A percentile compares a stretch with the other conserved stretches of the same genome.
Evolutionary conservation across 2,797 vertebrate genomes (phyloP).

Genomic region (Microtus obscurus): DNA sequence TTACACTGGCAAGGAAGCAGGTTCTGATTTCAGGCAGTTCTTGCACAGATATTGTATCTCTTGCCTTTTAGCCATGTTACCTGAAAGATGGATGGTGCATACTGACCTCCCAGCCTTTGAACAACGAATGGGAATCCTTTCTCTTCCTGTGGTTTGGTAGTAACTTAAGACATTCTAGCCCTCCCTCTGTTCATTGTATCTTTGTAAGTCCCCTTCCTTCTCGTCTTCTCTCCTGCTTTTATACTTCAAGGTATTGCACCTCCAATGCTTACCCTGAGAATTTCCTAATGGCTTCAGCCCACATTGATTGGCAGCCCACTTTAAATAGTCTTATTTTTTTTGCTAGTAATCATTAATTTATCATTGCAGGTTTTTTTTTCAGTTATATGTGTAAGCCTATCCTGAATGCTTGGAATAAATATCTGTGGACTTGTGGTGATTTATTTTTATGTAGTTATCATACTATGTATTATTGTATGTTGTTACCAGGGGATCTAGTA

Average conservation of each 20-base stretch:
- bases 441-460: constrained; percentile 21
- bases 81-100: not conserved
- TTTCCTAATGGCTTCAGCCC: not conserved
- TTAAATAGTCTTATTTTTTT: constrained; percentile 26
- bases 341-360: constrained; percentile 27
- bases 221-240: not conserved
- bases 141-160: not conserved
- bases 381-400: not conserved
- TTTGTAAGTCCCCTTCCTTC: not conserved
- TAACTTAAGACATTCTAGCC: not conserved
- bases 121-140: not conserved
- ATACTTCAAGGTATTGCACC: not conserved
- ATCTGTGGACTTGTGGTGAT: not conserved
- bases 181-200: not conserved
- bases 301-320: not conserved
- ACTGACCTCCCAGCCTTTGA: not conserved
- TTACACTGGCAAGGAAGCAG: not conserved
- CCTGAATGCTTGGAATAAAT: not conserved
- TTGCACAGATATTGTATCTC: not conserved
- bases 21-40: not conserved
- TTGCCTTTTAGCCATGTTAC: not conserved
- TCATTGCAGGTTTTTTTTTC: constrained; percentile 26
- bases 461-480: not conserved
- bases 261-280: not conserved
- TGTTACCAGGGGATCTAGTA: constrained; percentile 8